A percentile compares a stretch with the other conserved stretches of the same genome.
Evolutionary conservation across 2,113 vertebrate genomes (phyloP).

Genomic region (Lonchura striata): DNA sequence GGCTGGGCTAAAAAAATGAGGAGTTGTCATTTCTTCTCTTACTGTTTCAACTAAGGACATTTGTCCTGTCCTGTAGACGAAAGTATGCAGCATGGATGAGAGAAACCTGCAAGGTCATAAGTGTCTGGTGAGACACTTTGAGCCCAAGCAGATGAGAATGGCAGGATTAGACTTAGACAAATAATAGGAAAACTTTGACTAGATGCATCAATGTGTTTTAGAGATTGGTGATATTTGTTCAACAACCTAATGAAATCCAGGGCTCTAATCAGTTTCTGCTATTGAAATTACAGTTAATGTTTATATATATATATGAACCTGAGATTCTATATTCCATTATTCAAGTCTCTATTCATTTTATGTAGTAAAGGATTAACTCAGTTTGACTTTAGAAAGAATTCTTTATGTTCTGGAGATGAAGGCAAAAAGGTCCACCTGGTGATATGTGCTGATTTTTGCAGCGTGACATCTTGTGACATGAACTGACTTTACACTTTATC

Average conservation of each 20-base stretch:
- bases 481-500: background rate
- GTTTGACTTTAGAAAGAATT: background rate
- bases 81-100: background rate
- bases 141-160: background rate
- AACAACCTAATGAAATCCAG: background rate
- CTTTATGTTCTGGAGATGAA: background rate
- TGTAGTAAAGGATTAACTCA: background rate
- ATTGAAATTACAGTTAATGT: background rate
- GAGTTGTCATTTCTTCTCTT: background rate
- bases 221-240: background rate
- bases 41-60: background rate
- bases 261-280: background rate
- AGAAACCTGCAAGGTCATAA: background rate
- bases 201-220: background rate
- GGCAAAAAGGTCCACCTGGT: background rate
- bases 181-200: background rate
- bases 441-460: background rate
- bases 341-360: background rate
- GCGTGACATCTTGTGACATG: background rate
- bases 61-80: background rate
- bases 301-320: background rate
- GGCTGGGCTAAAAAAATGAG: background rate
- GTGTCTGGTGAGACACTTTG: background rate
- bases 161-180: background rate
- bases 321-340: background rate